Evolutionary conservation across 1,140 invertebrate genomes (phyloP).

Genomic region (Pseudomyrmex concolor): DNA sequence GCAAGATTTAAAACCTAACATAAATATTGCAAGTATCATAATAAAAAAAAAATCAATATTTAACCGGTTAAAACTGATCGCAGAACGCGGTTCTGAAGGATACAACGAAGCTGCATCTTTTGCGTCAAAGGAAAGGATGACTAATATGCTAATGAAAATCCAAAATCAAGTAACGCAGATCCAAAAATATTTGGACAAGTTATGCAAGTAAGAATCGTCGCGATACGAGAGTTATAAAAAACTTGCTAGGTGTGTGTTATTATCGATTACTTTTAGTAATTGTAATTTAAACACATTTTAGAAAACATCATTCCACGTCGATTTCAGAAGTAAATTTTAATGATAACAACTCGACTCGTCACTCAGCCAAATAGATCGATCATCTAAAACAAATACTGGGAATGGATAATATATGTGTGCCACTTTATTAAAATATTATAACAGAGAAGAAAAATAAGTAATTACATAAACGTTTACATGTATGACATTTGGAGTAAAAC

Average conservation of each 20-base stretch:
- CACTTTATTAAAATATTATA: not conserved
- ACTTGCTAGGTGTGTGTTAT: too few relatives aligned
- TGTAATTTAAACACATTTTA: constrained; percentile 46
- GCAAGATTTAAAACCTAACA: too few relatives aligned
- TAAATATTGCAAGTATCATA: not conserved
- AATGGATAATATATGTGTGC: not conserved
- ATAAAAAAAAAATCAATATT: not conserved
- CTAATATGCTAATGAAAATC: constrained; percentile 36
- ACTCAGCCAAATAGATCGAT: constrained; percentile 32
- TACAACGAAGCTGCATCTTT: not conserved
- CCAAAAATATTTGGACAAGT: constrained; percentile 57
- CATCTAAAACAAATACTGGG: not conserved
- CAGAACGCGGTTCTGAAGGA: constrained; percentile 23
- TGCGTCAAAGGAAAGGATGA: constrained; percentile 10
- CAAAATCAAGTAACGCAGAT: constrained; percentile 57
- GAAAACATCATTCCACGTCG: constrained; percentile 49
- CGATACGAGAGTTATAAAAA: not conserved
- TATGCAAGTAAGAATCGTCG: constrained; percentile 65
- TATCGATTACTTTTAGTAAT: not conserved
- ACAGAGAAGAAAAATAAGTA: not conserved
- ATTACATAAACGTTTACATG: not conserved
- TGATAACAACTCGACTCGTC: not conserved
- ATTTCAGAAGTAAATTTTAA: not conserved
- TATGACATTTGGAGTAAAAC: too few relatives aligned
- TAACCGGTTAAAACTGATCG: not conserved